Evolutionary conservation across 2,888 invertebrate species (phyloP).

Genomic region (Tenthredo scrophulariae): DNA sequence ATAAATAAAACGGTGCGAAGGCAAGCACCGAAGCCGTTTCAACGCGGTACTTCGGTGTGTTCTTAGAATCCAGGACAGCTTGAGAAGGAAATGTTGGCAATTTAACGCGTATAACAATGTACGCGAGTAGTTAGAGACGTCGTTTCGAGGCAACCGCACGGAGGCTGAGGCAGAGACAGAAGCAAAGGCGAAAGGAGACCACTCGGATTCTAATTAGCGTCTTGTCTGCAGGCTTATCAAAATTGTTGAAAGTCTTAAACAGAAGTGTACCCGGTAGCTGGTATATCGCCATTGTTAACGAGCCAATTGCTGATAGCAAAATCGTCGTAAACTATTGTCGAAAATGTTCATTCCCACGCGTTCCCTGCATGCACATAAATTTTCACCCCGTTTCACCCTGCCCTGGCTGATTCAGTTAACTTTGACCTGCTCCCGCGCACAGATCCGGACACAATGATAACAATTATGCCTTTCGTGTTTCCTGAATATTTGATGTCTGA

Average conservation of each 20-base stretch:
- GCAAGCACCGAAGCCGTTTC: no score
- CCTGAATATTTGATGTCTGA: conserved; percentile 29
- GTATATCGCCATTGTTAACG: not conserved
- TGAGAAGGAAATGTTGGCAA: not conserved
- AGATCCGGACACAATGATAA: not conserved
- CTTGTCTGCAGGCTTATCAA: not conserved
- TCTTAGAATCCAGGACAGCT: not conserved
- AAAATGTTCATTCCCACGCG: not conserved
- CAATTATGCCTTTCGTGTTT: conserved; percentile 3
- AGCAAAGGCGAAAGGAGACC: not conserved
- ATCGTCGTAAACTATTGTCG: not conserved
- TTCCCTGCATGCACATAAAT: not conserved
- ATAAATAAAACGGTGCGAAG: no score
- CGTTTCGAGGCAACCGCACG: not conserved
- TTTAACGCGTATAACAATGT: not conserved
- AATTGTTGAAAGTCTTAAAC: conserved; percentile 1
- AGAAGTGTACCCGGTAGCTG: not conserved
- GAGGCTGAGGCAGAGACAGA: not conserved
- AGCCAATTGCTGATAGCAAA: not conserved
- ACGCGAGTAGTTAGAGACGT: not conserved
- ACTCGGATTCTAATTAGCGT: not conserved
- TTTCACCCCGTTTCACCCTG: not conserved
- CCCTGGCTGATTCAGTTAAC: not conserved
- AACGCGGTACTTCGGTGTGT: not conserved
- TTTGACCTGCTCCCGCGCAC: not conserved